Conservation (phyloP, 2,113 vertebrate genomes). For the Salvelinus fontinalis region DNA sequence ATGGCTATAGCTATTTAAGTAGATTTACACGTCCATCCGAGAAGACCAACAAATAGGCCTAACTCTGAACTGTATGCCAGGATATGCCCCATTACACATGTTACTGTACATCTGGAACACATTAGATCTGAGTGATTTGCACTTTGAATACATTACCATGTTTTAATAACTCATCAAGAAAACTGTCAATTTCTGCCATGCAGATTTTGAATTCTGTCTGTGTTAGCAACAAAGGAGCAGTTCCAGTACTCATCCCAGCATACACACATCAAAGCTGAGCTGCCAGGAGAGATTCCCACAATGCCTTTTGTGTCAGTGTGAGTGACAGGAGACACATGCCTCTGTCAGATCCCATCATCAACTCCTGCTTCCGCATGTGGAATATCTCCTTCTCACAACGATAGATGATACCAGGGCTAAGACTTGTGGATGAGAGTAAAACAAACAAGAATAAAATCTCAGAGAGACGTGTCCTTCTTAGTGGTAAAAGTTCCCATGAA, state of each 20-base stretch:
- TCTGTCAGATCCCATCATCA: conserved; percentile 29
- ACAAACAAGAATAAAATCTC: conserved; percentile 29
- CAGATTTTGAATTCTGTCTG: conserved; percentile 5
- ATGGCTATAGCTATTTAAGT: not conserved
- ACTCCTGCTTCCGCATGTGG: conserved; percentile 6
- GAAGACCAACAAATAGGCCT: conserved; percentile 6
- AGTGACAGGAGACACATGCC: conserved; percentile 18
- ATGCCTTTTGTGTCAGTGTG: conserved; percentile 22
- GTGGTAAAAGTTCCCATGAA: not conserved
- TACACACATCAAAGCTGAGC: conserved; percentile 22
- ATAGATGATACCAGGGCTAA: conserved; percentile 10
- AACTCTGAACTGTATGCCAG: conserved; percentile 19
- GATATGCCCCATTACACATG: not conserved
- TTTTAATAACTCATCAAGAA: conserved; percentile 41
- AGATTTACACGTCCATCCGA: conserved; percentile 1
- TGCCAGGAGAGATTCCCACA: conserved; percentile 8
- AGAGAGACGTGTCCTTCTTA: not conserved
- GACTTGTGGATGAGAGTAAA: not conserved
- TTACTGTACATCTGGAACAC: conserved; percentile 27
- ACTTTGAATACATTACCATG: conserved; percentile 50
- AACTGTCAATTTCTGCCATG: conserved; percentile 26
- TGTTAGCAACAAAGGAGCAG: conserved; percentile 23
- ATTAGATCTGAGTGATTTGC: conserved; percentile 36
- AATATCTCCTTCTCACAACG: conserved; percentile 7
- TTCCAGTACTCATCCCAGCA: conserved; percentile 13